These are phyloP conservation scores for Lophotriccus pileatus DNA, from an alignment of 2,797 vertebrate species.

Conservation along the genomic window DNA sequence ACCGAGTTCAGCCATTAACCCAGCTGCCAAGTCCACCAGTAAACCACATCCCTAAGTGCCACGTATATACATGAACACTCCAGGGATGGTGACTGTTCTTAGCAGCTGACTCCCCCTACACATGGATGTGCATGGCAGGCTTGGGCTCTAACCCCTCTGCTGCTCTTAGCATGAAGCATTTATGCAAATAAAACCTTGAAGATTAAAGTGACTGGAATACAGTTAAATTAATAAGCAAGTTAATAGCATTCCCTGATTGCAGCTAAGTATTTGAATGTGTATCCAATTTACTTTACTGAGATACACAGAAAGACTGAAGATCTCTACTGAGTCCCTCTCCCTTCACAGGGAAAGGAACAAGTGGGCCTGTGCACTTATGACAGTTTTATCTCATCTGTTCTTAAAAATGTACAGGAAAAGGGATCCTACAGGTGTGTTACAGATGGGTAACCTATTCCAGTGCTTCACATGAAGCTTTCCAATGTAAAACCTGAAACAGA, in stretches of 20 bases:
- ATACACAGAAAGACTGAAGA: not conserved
- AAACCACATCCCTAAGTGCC: not conserved
- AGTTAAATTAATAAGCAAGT: not conserved
- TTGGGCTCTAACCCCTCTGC: not conserved
- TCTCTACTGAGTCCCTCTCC: not conserved
- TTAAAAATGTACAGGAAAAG: not conserved
- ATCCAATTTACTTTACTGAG: not conserved
- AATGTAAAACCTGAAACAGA: not conserved
- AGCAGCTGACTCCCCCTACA: not conserved
- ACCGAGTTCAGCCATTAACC: not conserved
- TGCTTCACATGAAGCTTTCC: not conserved
- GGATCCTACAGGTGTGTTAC: not conserved
- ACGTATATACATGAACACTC: not conserved
- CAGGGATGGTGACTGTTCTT: not conserved
- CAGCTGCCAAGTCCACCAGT: not conserved
- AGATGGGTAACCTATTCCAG: not conserved
- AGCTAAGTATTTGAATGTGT: not conserved
- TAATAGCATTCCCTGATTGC: not conserved
- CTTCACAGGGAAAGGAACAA: not conserved
- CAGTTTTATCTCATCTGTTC: not conserved
- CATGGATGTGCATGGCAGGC: fast-evolving
- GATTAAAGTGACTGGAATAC: not conserved
- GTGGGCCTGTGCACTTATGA: not conserved
- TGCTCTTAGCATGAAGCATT: not conserved
- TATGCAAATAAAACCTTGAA: not conserved